Evolutionary conservation across 2,113 vertebrate species (phyloP).

Genomic region (Dinomys branickii): DNA sequence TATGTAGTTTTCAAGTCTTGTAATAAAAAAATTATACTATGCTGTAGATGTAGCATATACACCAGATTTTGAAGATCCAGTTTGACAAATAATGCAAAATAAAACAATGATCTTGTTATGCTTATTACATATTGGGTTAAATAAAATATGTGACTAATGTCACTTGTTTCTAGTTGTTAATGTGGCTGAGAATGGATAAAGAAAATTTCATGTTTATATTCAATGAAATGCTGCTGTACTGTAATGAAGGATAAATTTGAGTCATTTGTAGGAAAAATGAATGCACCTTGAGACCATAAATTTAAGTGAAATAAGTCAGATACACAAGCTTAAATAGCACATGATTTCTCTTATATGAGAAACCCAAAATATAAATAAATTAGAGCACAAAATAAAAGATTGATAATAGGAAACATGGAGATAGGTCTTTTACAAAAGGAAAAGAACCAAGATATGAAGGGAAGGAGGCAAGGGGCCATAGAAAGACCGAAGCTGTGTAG

Average conservation of each 20-base stretch:
- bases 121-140: background rate
- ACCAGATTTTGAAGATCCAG: constrained; percentile 24
- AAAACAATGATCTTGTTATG: background rate
- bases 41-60: background rate
- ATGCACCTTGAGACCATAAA: background rate
- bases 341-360: background rate
- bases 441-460: background rate
- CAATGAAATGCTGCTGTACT: background rate
- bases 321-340: background rate
- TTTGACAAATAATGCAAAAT: background rate
- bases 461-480: background rate
- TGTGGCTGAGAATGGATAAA: background rate
- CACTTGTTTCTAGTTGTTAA: background rate
- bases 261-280: background rate
- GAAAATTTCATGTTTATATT: background rate
- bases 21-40: background rate
- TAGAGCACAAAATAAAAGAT: background rate
- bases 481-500: background rate
- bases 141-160: background rate
- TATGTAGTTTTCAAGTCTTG: background rate
- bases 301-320: background rate
- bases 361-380: background rate
- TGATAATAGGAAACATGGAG: background rate
- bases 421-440: background rate
- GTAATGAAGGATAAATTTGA: background rate